Evolutionary conservation across 1,140 invertebrate species (phyloP).

Genomic region (Contarinia nasturtii): DNA sequence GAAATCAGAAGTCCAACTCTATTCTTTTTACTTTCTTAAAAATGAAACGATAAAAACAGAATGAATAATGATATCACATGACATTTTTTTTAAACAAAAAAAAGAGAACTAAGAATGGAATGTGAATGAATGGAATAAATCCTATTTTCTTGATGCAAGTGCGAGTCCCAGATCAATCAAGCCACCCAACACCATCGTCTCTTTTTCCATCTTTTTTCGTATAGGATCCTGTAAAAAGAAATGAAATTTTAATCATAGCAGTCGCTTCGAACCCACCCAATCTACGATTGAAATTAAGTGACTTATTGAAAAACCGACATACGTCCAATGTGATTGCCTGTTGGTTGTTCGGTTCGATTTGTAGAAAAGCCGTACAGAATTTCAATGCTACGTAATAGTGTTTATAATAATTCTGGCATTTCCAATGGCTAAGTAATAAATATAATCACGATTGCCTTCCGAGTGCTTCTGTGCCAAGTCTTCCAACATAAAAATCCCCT

Average conservation of each 20-base stretch:
- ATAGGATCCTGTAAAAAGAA: constrained; percentile 40
- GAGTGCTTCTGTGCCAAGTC: constrained; percentile 60
- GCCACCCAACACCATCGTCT: constrained; percentile 66
- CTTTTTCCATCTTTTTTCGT: constrained; percentile 75
- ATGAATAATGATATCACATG: too few relatives aligned
- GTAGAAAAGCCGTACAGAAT: constrained; percentile 62
- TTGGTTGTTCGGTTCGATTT: constrained; percentile 74
- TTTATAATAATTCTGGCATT: constrained; percentile 81
- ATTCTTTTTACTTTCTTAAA: too few relatives aligned
- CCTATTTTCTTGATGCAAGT: constrained; percentile 38
- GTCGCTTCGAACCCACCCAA: too few relatives aligned
- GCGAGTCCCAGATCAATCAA: constrained; percentile 62
- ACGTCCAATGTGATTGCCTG: constrained; percentile 54
- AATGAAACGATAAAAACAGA: too few relatives aligned
- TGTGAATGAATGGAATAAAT: not conserved
- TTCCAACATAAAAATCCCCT: constrained; percentile 68
- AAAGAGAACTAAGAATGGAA: too few relatives aligned
- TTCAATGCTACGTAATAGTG: constrained; percentile 69
- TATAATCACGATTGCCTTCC: constrained; percentile 70
- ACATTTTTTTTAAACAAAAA: too few relatives aligned
- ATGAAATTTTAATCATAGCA: not conserved
- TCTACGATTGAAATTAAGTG: not conserved
- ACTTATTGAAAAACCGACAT: constrained; percentile 4
- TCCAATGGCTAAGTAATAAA: constrained; percentile 87
- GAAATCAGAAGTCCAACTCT: too few relatives aligned